Conservation (phyloP, 1,140 invertebrate species). For the Danaus plexippus region DNA sequence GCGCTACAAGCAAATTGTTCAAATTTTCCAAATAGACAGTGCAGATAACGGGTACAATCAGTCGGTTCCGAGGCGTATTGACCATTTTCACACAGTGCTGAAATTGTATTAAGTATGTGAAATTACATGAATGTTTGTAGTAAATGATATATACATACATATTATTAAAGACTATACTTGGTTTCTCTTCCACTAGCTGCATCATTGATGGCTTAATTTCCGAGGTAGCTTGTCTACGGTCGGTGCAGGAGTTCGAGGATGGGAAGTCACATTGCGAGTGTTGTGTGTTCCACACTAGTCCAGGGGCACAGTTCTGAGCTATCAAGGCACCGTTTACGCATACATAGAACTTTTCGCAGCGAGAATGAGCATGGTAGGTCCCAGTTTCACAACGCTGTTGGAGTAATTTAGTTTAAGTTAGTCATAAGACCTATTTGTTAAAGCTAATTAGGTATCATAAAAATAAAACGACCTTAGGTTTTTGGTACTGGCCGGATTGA, state of each 20-base stretch:
- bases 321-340: constrained; percentile 79
- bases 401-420: too few species aligned
- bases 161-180: constrained; percentile 33
- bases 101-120: constrained; percentile 15
- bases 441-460: too few species aligned
- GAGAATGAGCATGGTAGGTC: constrained; percentile 73
- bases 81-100: constrained; percentile 76
- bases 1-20: constrained; percentile 80
- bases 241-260: constrained; percentile 36
- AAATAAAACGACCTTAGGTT: constrained; percentile 24
- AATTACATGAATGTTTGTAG: background rate
- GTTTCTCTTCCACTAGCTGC: constrained; percentile 27
- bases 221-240: constrained; percentile 36
- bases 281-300: constrained; percentile 77
- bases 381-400: constrained; percentile 68
- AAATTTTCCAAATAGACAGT: constrained; percentile 85
- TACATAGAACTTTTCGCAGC: constrained; percentile 78
- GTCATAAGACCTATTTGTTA: too few species aligned
- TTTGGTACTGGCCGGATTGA: constrained; percentile 31
- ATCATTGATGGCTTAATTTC: constrained; percentile 34
- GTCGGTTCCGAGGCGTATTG: constrained; percentile 75
- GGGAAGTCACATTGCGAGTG: constrained; percentile 78
- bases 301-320: constrained; percentile 78
- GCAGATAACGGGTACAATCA: constrained; percentile 82
- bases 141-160: constrained; percentile 1